A percentile compares a stretch with the other conserved stretches of the same genome.
Evolutionary conservation across 2,888 invertebrate genomes (phyloP).

Genomic region (Sinotaia quadrata): DNA sequence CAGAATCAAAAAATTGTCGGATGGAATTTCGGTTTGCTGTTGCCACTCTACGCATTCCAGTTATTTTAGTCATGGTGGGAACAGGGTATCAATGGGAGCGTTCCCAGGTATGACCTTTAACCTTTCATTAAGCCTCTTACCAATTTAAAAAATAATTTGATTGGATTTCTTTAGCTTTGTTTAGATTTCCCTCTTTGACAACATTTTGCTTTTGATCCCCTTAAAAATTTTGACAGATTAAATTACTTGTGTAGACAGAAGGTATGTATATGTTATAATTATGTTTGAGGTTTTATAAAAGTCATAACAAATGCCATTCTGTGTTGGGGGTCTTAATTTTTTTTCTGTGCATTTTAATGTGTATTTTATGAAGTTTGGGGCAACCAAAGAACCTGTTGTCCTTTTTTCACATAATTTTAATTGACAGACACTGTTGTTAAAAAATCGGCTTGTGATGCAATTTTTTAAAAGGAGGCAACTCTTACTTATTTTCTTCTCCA

Average conservation of each 20-base stretch:
- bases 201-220: too few relatives aligned
- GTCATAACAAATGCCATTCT: too few relatives aligned
- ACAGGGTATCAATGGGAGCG: conserved; percentile 67
- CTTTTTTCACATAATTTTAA: background rate
- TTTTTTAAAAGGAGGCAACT: background rate
- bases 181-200: background rate
- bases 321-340: too few relatives aligned
- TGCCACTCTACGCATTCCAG: conserved; percentile 62
- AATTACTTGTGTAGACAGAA: background rate
- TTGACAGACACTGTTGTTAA: background rate
- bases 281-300: background rate
- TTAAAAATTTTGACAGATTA: too few relatives aligned
- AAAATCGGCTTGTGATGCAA: background rate
- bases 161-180: background rate
- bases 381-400: background rate
- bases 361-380: too few relatives aligned
- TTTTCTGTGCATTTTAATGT: too few relatives aligned
- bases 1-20: conserved; percentile 64
- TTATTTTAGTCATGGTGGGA: conserved; percentile 67
- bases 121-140: background rate
- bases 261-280: background rate
- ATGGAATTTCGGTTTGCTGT: conserved; percentile 71
- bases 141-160: background rate
- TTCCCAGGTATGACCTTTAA: conserved; percentile 62
- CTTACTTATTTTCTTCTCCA: background rate